Conservation (phyloP, 2,888 invertebrate genomes). For the Drosophila mulleri region DNA sequence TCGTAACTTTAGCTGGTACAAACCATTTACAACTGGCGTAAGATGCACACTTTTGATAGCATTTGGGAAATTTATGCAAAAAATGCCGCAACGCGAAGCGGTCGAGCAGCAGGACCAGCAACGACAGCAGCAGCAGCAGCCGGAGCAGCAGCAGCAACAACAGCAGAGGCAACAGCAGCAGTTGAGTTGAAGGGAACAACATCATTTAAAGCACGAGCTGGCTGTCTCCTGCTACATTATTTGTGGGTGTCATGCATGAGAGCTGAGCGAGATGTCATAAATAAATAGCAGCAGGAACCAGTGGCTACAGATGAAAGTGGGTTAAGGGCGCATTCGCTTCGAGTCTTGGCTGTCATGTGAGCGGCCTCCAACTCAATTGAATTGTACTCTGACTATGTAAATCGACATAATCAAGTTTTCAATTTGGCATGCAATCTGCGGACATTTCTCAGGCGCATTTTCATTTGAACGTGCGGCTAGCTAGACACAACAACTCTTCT, state of each 20-base stretch:
- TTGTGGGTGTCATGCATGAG: conserved; percentile 68
- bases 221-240: conserved; percentile 61
- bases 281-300: conserved; percentile 51
- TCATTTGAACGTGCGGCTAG: conserved; percentile 56
- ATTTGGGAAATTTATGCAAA: conserved; percentile 71
- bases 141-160: conserved; percentile 1
- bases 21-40: conserved; percentile 65
- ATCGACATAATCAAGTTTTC: conserved; percentile 75
- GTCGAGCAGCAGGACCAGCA: conserved; percentile 7
- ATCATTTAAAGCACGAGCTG: conserved; percentile 77
- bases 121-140: conserved; percentile 20
- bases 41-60: conserved; percentile 77
- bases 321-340: conserved; percentile 67
- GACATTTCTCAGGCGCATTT: conserved; percentile 59
- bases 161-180: conserved; percentile 13
- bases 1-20: conserved; percentile 40
- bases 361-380: conserved; percentile 60
- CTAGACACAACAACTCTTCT: conserved; percentile 61
- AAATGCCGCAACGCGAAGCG: conserved; percentile 45
- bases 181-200: conserved; percentile 55
- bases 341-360: conserved; percentile 19
- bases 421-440: conserved; percentile 71
- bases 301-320: conserved; percentile 47
- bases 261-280: conserved; percentile 59
- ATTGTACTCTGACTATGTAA: conserved; percentile 65